Percentiles rank a stretch among this genome's conserved stretches.
Evolutionary conservation across 2,113 vertebrate genomes (phyloP).

Genomic region (Ameiurus melas): DNA sequence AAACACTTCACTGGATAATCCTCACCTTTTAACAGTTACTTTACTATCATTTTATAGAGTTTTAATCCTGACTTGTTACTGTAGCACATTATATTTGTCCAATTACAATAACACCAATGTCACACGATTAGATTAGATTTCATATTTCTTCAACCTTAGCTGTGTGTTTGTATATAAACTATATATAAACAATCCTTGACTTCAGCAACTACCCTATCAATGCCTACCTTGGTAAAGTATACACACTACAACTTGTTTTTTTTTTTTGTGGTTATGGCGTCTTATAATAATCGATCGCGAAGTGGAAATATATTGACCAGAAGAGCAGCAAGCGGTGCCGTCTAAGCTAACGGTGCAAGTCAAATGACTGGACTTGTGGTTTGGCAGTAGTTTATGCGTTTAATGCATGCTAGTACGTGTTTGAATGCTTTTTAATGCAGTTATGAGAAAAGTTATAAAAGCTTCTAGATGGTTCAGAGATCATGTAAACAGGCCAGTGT

Average conservation of each 20-base stretch:
- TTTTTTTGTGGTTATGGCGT: constrained; percentile 23
- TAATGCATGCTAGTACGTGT: constrained; percentile 55
- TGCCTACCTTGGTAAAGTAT: neutral
- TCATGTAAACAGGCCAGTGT: constrained; percentile 7
- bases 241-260: neutral
- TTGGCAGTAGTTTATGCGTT: constrained; percentile 46
- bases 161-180: neutral
- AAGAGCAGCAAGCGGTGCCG: constrained; percentile 22
- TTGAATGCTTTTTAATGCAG: constrained; percentile 50
- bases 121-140: neutral
- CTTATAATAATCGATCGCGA: constrained; percentile 46
- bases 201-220: neutral
- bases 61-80: neutral
- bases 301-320: constrained; percentile 50
- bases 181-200: neutral
- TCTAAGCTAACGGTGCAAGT: constrained; percentile 40
- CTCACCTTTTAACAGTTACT: neutral
- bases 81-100: neutral
- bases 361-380: constrained; percentile 51
- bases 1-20: neutral
- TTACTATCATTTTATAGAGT: neutral
- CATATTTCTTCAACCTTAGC: neutral
- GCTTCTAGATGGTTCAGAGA: constrained; percentile 11
- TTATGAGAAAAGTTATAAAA: constrained; percentile 41
- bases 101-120: neutral